phyloP scores from a whole-genome alignment of 2,113 vertebrate genomes.

The Rhadina sibilatrix region DNA sequence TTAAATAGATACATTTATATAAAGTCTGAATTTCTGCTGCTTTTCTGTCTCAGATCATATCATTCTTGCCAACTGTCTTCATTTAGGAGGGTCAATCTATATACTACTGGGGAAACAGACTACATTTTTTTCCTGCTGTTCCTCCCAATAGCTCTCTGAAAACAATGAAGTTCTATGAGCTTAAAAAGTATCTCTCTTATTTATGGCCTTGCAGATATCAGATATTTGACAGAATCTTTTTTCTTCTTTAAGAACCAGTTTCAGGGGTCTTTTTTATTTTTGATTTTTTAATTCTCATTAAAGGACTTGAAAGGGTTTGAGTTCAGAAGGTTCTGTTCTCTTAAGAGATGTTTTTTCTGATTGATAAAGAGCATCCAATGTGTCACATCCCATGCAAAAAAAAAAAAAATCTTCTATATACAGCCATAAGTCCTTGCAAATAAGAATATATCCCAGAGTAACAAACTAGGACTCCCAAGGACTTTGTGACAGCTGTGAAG shows the following conservation, averaged over 20 bases:
- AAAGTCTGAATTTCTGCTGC: slow-evolving; percentile 1
- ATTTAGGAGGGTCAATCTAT: slow-evolving; percentile 43
- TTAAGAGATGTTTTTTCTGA: background rate
- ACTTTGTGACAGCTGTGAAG: slow-evolving; percentile 37
- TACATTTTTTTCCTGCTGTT: background rate
- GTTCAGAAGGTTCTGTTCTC: background rate
- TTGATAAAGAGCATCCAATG: background rate
- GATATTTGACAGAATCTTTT: background rate
- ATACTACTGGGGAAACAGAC: background rate
- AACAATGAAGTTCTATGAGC: background rate
- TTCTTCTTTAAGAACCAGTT: background rate
- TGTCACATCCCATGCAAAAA: background rate
- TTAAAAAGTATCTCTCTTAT: background rate
- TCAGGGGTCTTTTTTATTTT: background rate
- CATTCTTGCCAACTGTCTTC: slow-evolving; percentile 14
- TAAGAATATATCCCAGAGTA: background rate
- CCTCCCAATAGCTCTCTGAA: background rate
- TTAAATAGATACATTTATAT: slow-evolving; percentile 35
- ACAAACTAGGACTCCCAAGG: background rate
- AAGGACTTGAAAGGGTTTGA: background rate
- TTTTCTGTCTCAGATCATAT: slow-evolving; percentile 17
- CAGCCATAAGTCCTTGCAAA: background rate
- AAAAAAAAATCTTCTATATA: background rate
- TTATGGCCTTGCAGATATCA: slow-evolving; percentile 1
- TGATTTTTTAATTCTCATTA: background rate